Percentiles rank a stretch among this genome's conserved stretches.
phyloP scores from a whole-genome alignment of 2,888 invertebrate species.

The Tiliacea citrago region DNA sequence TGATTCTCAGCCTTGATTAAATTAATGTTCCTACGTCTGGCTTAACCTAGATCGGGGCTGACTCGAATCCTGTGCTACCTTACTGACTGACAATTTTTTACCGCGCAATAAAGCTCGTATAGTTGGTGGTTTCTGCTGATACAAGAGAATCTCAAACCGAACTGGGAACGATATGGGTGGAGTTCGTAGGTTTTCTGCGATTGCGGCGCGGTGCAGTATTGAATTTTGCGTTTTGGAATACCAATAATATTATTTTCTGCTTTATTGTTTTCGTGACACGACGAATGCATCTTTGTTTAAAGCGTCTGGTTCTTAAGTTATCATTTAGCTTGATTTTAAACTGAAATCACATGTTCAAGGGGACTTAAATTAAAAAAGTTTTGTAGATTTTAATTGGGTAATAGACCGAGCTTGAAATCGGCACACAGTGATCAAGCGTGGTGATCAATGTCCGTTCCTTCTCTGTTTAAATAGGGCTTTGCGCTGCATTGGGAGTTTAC shows the following conservation, averaged over 20 bases:
- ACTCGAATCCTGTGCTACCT: no score
- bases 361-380: no score
- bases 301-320: background rate
- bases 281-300: background rate
- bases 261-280: background rate
- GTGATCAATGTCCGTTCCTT: background rate
- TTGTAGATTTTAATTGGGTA: no score
- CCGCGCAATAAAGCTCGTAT: no score
- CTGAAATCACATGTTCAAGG: background rate
- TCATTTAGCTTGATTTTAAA: background rate
- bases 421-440: background rate
- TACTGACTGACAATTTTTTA: background rate
- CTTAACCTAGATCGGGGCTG: no score
- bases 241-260: background rate
- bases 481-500: background rate
- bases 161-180: no score
- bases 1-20: no score
- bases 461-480: background rate
- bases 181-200: no score
- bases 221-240: conserved; percentile 4
- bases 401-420: no score
- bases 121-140: background rate
- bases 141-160: background rate
- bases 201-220: background rate
- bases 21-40: no score